These are phyloP conservation scores for Mesocentrotus franciscanus DNA, from an alignment of 53 echinoderm and acorn worm species.

Conservation along the genomic window DNA sequence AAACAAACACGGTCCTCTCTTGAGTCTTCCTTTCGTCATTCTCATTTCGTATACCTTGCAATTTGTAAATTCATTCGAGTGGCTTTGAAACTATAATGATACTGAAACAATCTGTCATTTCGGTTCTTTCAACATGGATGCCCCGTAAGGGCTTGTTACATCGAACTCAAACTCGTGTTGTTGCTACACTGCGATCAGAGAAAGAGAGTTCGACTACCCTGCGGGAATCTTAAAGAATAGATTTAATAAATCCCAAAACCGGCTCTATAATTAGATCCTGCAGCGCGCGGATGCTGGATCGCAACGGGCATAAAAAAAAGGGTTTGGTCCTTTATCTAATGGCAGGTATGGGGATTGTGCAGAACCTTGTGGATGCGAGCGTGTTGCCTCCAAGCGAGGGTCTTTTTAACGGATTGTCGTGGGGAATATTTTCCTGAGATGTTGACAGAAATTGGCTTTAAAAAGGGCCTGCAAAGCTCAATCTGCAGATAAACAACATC, in stretches of 20 bases:
- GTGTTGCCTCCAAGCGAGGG: conserved; percentile 29
- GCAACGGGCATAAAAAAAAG: not conserved
- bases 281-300: not conserved
- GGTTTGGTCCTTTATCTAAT: not conserved
- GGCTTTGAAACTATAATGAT: not conserved
- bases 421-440: not conserved
- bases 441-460: conserved; percentile 24
- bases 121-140: not conserved
- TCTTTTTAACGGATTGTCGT: not conserved
- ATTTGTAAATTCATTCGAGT: not conserved
- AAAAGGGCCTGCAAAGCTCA: not conserved
- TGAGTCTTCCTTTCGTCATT: not conserved
- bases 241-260: conserved; percentile 54
- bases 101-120: not conserved
- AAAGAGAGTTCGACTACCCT: conserved; percentile 29
- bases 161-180: not conserved
- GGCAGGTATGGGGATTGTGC: not conserved
- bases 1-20: too few relatives aligned
- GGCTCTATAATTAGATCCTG: conserved; percentile 48
- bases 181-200: not conserved
- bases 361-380: not conserved
- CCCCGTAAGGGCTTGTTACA: conserved; percentile 45
- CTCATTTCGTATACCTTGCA: not conserved
- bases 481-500: not conserved
- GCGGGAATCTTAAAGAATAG: conserved; percentile 28